phyloP scores from a whole-genome alignment of 2,113 vertebrate genomes.

The Eulacestoma nigropectus region DNA sequence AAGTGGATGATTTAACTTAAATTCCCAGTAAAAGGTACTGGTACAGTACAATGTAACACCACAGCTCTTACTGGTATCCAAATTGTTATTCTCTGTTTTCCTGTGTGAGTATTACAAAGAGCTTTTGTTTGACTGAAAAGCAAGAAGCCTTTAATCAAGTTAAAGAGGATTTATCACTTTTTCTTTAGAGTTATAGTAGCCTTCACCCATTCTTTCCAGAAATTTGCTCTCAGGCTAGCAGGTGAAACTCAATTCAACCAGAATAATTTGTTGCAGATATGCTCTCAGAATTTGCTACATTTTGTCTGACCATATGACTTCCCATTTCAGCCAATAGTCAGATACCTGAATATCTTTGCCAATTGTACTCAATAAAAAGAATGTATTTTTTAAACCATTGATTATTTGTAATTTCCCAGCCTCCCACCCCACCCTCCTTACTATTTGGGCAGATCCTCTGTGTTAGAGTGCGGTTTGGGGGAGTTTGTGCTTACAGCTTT shows the following conservation, averaged over 20 bases:
- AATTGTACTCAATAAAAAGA: background rate
- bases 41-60: background rate
- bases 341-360: background rate
- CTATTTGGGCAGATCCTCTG: no score
- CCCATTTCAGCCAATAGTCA: background rate
- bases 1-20: background rate
- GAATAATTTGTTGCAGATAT: background rate
- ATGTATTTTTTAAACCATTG: background rate
- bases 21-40: background rate
- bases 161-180: background rate
- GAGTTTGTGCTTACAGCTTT: background rate
- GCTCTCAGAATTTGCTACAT: background rate
- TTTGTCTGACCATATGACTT: background rate
- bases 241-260: background rate
- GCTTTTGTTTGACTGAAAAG: background rate
- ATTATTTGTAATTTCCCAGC: background rate
- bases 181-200: background rate
- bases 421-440: no score
- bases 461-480: fast-evolving
- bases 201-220: background rate
- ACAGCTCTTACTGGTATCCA: background rate
- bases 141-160: background rate
- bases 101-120: background rate
- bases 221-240: background rate
- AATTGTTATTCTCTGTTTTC: background rate